Evolutionary conservation across 2,797 vertebrate species (phyloP).

Genomic region (Triplophysa yarkandensis): DNA sequence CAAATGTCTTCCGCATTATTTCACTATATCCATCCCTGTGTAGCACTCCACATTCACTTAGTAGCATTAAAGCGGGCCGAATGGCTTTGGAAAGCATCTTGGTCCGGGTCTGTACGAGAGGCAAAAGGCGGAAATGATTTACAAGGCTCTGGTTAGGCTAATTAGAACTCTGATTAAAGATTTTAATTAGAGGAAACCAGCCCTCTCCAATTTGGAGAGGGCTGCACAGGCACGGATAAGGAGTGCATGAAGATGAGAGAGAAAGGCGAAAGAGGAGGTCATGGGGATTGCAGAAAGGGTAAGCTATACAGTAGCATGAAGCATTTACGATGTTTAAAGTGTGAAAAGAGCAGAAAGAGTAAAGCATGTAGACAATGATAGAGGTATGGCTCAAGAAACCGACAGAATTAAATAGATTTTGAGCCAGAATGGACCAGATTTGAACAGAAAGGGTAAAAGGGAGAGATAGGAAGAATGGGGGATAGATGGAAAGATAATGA

Average conservation of each 20-base stretch:
- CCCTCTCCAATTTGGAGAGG: constrained; percentile 72
- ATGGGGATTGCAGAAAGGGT: constrained; percentile 25
- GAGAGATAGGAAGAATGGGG: constrained; percentile 26
- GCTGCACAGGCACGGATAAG: constrained; percentile 43
- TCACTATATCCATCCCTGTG: constrained; percentile 58
- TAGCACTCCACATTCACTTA: constrained; percentile 59
- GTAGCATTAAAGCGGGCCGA: constrained; percentile 68
- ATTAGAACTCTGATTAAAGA: constrained; percentile 83
- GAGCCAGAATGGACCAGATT: not conserved
- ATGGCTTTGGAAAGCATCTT: constrained; percentile 75
- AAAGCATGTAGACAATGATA: constrained; percentile 26
- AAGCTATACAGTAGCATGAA: not conserved
- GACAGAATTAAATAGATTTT: constrained; percentile 34
- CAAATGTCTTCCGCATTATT: constrained; percentile 44
- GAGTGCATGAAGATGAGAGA: constrained; percentile 62
- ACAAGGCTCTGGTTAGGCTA: constrained; percentile 81
- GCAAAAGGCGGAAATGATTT: constrained; percentile 76
- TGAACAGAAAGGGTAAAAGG: constrained; percentile 24
- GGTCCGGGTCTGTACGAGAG: constrained; percentile 66
- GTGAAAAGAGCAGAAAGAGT: constrained; percentile 50
- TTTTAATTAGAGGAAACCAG: constrained; percentile 81
- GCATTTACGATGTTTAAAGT: constrained; percentile 41
- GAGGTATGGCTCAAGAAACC: constrained; percentile 32
- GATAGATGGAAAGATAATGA: constrained; percentile 38
- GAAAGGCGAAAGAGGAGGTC: constrained; percentile 29